Base-by-base conservation (phyloP, 2,888 invertebrate genomes). In the Epicampocera succincta region DNA sequence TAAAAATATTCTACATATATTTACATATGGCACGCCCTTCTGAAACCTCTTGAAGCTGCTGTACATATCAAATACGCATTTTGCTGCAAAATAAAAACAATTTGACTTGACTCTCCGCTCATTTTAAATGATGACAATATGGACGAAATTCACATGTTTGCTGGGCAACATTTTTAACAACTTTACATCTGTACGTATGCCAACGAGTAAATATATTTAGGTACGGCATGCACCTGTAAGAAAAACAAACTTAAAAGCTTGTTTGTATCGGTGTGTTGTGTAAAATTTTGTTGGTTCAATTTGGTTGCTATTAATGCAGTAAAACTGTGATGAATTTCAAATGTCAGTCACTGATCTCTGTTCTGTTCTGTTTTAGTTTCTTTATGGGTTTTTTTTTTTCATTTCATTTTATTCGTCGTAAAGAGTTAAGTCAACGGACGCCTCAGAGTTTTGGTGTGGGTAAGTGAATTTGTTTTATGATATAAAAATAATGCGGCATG, bases 271-370 rank as follows among this genome's bases (percentile, higher is more conserved):
- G 29, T 58, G 29, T 60, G 50, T 25, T 19, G 52, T 58, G 61
- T 66, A 76, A 61, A 69, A 78, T 75, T 82, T 81, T 48, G 72
- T 68, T 73, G 48, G 61, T 73, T 73, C 19, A 42, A 44, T 68
- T 72, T 65, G 44, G 58, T 58, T 65, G 52, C 21, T 48, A 63
- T 68, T 79, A 68, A 65, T 78, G 71, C 72, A 58, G 65, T 77
- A 65, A 77, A 77, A 65, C 65, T 65, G 56, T 77, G 71, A 77
- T 72, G 72, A 52, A 72, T 78, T 78, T 60, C 58, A 66, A 72
- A 78, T 72, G 72, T 72, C 65, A 60, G 58, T 52, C 60, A 65
- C 58, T 65, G 54, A 72, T 58, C 65, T 60, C 29, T 6, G 17
- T 56, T 56, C 17, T 12, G 40, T 52, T 63, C 33, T 21, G 1